Conservation (phyloP, 2,888 invertebrate species). For the Thymelicus acteon region DNA sequence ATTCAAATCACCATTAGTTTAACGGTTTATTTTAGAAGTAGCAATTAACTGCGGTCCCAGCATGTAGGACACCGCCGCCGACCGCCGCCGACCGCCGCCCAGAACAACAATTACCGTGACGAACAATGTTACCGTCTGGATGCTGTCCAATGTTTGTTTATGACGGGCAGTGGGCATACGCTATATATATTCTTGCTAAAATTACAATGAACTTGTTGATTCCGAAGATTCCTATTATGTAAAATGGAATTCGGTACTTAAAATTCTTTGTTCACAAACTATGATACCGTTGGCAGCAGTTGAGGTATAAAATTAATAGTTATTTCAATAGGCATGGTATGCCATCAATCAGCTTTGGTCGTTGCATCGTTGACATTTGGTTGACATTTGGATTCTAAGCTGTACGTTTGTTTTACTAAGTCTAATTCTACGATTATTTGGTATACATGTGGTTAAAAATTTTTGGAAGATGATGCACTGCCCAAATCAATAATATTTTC, state of each 20-base stretch:
- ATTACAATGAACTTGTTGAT: constrained; percentile 36
- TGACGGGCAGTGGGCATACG: constrained; percentile 39
- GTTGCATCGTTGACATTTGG: no score
- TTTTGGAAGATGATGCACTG: no score
- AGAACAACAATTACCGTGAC: constrained; percentile 27
- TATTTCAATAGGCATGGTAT: no score
- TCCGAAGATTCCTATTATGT: constrained; percentile 31
- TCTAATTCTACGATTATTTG: no score
- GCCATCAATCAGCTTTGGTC: no score
- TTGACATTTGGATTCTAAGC: no score
- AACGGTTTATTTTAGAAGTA: not conserved
- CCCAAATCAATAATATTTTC: no score
- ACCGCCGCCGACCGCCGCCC: constrained; percentile 10
- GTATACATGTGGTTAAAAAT: no score
- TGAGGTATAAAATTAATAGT: no score
- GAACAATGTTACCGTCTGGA: constrained; percentile 52
- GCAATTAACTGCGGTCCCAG: not conserved
- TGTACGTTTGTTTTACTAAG: no score
- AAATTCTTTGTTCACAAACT: constrained; percentile 6
- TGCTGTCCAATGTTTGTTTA: constrained; percentile 70
- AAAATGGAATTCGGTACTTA: constrained; percentile 12
- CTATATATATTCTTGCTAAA: constrained; percentile 36
- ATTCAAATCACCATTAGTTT: not conserved
- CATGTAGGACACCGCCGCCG: constrained; percentile 31
- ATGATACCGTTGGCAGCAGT: not conserved